Evolutionary conservation across 2,113 vertebrate genomes (phyloP), one percentile per base, ranked within the genome.

Genomic region (Edolisoma coerulescens): DNA sequence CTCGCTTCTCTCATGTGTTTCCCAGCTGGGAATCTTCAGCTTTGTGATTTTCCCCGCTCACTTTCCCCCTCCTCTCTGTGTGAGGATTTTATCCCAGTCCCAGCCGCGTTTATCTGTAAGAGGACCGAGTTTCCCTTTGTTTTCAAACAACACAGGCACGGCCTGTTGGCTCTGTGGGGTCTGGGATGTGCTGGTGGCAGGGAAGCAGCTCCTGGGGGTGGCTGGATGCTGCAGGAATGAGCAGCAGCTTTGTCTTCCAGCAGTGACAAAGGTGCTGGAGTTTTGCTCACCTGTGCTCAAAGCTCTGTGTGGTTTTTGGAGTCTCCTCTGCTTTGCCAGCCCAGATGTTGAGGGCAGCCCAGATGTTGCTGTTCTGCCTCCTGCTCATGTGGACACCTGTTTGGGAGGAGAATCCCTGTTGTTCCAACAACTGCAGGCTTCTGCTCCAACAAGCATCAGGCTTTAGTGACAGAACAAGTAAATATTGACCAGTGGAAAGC

Each of bases 401-500:
- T 60, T 64, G 89, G 69, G 84, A 80, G 71, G 30, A 69, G 50
- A 87, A 73, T 42, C 57, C 1, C 0, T 91, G 65, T 39, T 95
- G 44, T 73, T 69, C 82, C 93, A 91, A 76, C 67, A 42, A 83
- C 27, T 52, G 21, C 50, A 60, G 59, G 45, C 74, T 95, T 45
- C 74, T 85, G 81, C 84, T 87, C 44, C 35, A 39, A 30, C 11
- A 76, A 87, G 37, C 93, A 95, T 75, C 49, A 60, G 91, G 60
- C 24, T 87, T 91, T 79, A 91, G 59, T 89, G 93, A 95, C 91
- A 87, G 76, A 87, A 82, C 3, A 79, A 92, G 89, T 96, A 94
- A 97, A 97, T 93, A 95, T 94, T 96, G 94, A 93, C 74, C 39
- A 74, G 78, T 63, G 78, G 93, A 74, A 95, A 89, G 84, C 61